Evolutionary conservation across 2,797 vertebrate genomes (phyloP).

Genomic region (Myoxocephalus aenaeus): DNA sequence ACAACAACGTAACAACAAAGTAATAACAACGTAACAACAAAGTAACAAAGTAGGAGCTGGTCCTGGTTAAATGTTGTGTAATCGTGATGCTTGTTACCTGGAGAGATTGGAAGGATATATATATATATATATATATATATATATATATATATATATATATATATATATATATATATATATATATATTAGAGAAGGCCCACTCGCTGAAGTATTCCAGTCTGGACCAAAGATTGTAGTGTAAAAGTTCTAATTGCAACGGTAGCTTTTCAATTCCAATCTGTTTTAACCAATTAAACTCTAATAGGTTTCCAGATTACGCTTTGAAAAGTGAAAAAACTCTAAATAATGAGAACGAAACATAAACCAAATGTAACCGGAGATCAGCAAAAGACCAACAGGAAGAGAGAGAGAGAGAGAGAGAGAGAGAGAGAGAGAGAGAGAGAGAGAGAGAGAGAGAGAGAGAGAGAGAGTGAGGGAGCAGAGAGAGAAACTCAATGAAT

Average conservation of each 20-base stretch:
- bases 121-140: too few relatives aligned
- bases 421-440: slow-evolving; percentile 15
- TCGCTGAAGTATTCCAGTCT: background rate
- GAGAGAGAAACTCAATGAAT: slow-evolving; percentile 2
- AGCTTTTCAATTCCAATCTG: background rate
- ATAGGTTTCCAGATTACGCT: slow-evolving; percentile 6
- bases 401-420: slow-evolving; percentile 26
- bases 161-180: too few relatives aligned
- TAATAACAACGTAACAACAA: too few relatives aligned
- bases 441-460: slow-evolving; percentile 33
- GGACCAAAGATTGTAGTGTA: background rate
- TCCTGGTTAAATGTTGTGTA: too few relatives aligned
- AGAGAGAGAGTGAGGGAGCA: slow-evolving; percentile 26
- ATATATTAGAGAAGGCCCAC: too few relatives aligned
- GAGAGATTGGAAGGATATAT: too few relatives aligned
- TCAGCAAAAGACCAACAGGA: slow-evolving; percentile 30
- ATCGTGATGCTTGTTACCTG: too few relatives aligned
- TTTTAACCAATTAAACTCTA: background rate
- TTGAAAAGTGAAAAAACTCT: background rate
- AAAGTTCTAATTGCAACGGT: background rate
- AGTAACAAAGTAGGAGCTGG: too few relatives aligned
- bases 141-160: too few relatives aligned
- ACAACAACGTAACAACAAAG: too few relatives aligned
- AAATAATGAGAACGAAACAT: background rate
- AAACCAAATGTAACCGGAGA: slow-evolving; percentile 20